Evolutionary conservation across 2,113 vertebrate species (phyloP), one percentile per base, ranked within the genome.

Genomic region (Catharus fuscescens): DNA sequence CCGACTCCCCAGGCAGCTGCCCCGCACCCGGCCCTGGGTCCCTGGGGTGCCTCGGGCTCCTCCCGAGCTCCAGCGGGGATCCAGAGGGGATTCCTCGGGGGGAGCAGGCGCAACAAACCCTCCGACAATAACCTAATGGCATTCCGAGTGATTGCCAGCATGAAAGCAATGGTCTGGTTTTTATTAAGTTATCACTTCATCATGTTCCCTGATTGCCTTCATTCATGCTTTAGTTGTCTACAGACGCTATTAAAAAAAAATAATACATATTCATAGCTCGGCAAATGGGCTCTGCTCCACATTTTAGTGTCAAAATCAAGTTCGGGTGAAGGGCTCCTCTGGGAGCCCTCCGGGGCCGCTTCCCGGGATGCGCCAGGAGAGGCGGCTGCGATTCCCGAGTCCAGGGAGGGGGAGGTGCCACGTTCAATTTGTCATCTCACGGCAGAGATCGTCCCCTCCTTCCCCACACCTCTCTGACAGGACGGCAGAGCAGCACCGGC

Each of bases 171-270:
- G 31, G 72, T 66, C 94, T 96, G 94, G 1, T 70, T 95, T 92
- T 76, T 70, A 95, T 96, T 96, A 91, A 81, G 67, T 92, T 94
- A 86, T 70, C 94, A 53, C 79, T 95, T 93, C 94, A 70, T 92
- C 85, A 15, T 73, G 82, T 83, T 88, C 54, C 50, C 60, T 10
- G 40, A 78, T 73, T 74, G 94, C 69, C 72, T 93, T 77, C 88
- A 44, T 90, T 94, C 82, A 60, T 3, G 82, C 82, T 38, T 78
- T 54, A 59, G 80, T 36, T 90, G 76, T 56, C 67, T 96, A 70
- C 50, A 34, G 62, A 48, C 7, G 9, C 4, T 19, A 72, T 81
- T 77, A 31, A 12, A 74, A 80, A 9, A 71, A 53, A 38, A 20
- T 20, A 59, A 60, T n/a, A 19, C 50, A 73, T 82, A 77, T 77